Evolutionary conservation across 2,888 invertebrate species (phyloP).

Genomic region (Eupithecia centaureata): DNA sequence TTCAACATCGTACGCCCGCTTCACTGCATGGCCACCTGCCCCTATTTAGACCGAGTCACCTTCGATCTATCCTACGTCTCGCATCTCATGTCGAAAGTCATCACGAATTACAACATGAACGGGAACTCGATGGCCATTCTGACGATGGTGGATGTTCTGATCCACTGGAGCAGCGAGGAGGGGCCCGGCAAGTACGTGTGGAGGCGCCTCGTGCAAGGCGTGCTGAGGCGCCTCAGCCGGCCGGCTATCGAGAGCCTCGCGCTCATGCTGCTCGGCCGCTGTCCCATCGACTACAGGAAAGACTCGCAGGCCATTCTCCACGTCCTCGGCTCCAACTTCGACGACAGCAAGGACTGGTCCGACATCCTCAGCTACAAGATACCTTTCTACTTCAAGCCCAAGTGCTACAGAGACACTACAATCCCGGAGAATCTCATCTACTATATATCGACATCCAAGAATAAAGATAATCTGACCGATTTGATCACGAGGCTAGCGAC

Average conservation of each 20-base stretch:
- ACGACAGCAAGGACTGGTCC: constrained; percentile 85
- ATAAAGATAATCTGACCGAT: constrained; percentile 59
- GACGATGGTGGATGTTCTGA: constrained; percentile 81
- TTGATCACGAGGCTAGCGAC: constrained; percentile 83
- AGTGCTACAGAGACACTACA: constrained; percentile 83
- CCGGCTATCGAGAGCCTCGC: constrained; percentile 85
- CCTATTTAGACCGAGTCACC: constrained; percentile 56
- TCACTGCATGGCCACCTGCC: constrained; percentile 83
- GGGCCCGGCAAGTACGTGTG: constrained; percentile 60
- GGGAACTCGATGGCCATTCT: constrained; percentile 74
- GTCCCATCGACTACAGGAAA: constrained; percentile 71
- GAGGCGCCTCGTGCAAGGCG: constrained; percentile 73
- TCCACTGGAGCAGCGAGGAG: constrained; percentile 74
- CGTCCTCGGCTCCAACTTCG: constrained; percentile 80
- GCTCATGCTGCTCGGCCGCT: constrained; percentile 80
- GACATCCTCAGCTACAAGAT: constrained; percentile 82
- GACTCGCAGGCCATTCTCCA: constrained; percentile 70
- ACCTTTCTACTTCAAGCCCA: constrained; percentile 71
- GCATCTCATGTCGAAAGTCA: constrained; percentile 85
- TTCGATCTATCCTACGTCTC: constrained; percentile 76
- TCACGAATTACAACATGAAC: constrained; percentile 82
- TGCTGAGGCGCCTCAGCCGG: constrained; percentile 83
- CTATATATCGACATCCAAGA: constrained; percentile 80
- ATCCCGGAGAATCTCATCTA: constrained; percentile 85
- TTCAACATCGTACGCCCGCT: constrained; percentile 85